Conservation (phyloP, 2,113 vertebrate species). For the Gnathonemus echidnorhynchus region DNA sequence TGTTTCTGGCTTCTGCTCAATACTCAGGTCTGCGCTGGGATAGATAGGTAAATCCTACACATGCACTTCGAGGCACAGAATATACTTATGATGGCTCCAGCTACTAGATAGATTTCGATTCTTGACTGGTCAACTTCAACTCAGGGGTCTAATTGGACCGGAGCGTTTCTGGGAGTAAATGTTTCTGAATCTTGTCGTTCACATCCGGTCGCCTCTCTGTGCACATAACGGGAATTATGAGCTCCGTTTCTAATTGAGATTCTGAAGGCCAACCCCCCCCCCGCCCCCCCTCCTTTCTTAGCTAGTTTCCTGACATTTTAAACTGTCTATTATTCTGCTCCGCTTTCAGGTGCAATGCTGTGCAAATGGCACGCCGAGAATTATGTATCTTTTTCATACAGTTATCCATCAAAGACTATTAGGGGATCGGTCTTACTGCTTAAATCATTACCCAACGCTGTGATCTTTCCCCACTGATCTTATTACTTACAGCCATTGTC, state of each 20-base stretch:
- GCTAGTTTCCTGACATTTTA: conserved; percentile 75
- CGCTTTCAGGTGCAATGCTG: conserved; percentile 71
- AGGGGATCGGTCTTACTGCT: conserved; percentile 46
- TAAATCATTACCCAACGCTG: conserved; percentile 58
- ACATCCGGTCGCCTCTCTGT: conserved; percentile 7
- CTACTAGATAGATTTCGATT: conserved; percentile 73
- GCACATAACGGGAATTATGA: conserved; percentile 49
- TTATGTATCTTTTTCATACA: conserved; percentile 74
- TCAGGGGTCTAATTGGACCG: conserved; percentile 55
- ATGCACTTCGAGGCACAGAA: conserved; percentile 83
- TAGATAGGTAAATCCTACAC: conserved; percentile 99
- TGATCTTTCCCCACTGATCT: conserved; percentile 71
- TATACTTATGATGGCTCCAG: conserved; percentile 76
- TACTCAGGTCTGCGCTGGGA: conserved; percentile 93
- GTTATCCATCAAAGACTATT: conserved; percentile 60
- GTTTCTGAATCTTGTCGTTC: conserved; percentile 37
- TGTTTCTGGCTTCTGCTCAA: conserved; percentile 96
- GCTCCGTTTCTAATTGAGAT: conserved; percentile 68
- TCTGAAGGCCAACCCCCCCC: conserved; percentile 59
- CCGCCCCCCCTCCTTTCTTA: conserved; percentile 69
- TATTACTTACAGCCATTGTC: conserved; percentile 69
- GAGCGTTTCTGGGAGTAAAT: conserved; percentile 47
- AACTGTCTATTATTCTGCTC: conserved; percentile 71
- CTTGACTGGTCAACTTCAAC: conserved; percentile 76
- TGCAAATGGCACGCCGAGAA: conserved; percentile 74